These are phyloP conservation scores for Stenchaetothrips biformis DNA, from an alignment of 2,888 invertebrate species.

Conservation along the genomic window DNA sequence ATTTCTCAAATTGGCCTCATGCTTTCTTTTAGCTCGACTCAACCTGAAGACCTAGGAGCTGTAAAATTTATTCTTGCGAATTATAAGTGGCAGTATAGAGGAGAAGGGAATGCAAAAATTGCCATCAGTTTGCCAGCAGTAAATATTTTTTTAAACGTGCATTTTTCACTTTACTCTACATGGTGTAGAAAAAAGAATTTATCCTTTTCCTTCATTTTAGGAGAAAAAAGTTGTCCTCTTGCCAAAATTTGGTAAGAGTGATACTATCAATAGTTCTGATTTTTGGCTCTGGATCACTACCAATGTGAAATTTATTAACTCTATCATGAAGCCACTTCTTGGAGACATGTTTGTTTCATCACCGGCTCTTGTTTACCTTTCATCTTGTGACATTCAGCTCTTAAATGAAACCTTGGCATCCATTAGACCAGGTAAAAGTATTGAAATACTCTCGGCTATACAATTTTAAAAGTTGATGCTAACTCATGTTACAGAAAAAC, in stretches of 20 bases:
- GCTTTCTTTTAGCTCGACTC: background rate
- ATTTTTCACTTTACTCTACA: background rate
- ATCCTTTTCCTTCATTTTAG: background rate
- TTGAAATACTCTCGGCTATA: background rate
- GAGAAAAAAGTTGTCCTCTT: background rate
- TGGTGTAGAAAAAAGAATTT: too few relatives aligned
- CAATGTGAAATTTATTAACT: background rate
- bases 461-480: background rate
- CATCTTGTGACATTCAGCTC: background rate
- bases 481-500: background rate
- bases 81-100: background rate
- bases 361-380: background rate
- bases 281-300: background rate
- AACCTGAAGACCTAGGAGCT: background rate
- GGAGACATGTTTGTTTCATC: background rate
- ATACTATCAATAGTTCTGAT: background rate
- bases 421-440: background rate
- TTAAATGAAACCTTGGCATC: background rate
- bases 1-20: background rate
- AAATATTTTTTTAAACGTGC: background rate
- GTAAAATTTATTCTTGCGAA: background rate
- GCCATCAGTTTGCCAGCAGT: background rate
- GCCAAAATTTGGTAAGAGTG: background rate
- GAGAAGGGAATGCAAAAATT: background rate
- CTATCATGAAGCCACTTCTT: background rate